Percentiles rank a stretch among this genome's conserved stretches.
Conservation (phyloP, 2,888 invertebrate species). For the Eustalomyia histrio region DNA sequence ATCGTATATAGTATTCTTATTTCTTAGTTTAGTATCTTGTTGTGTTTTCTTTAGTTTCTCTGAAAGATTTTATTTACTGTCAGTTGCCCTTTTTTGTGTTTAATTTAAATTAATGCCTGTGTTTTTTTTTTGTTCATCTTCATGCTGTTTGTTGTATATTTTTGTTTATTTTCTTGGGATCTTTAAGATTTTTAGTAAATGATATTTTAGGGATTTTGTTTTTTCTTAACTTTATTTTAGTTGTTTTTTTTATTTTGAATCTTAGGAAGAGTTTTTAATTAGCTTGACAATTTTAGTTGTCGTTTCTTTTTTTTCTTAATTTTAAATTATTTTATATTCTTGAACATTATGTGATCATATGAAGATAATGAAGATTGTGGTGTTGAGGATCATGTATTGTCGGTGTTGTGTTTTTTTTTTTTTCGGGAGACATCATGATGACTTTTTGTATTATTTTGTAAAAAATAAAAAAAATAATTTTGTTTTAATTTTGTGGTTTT, state of each 20-base stretch:
- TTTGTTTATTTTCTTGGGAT: constrained; percentile 11
- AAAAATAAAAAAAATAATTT: constrained; percentile 40
- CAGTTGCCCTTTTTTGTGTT: constrained; percentile 45
- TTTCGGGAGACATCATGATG: constrained; percentile 41
- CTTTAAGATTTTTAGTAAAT: constrained; percentile 58
- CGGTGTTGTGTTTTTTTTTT: constrained; percentile 18
- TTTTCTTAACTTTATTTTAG: constrained; percentile 7
- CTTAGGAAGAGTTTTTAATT: constrained; percentile 58
- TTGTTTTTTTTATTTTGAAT: constrained; percentile 8
- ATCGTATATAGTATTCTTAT: background rate
- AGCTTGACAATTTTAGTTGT: constrained; percentile 59
- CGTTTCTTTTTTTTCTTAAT: constrained; percentile 45
- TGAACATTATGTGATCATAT: constrained; percentile 3
- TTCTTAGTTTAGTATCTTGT: constrained; percentile 2
- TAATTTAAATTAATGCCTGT: constrained; percentile 62
- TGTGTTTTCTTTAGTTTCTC: background rate
- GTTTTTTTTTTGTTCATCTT: constrained; percentile 15
- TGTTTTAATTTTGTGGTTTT: constrained; percentile 56
- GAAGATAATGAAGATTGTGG: constrained; percentile 8
- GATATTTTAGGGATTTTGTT: constrained; percentile 50
- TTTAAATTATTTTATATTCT: constrained; percentile 52
- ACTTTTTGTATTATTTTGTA: constrained; percentile 34
- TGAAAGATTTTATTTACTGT: too few species aligned
- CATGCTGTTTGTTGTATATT: constrained; percentile 9
- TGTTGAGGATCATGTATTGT: background rate